A percentile compares a stretch with the other conserved stretches of the same genome.
phyloP scores from a whole-genome alignment of 1,140 invertebrate species.

The Habropoda laboriosa region DNA sequence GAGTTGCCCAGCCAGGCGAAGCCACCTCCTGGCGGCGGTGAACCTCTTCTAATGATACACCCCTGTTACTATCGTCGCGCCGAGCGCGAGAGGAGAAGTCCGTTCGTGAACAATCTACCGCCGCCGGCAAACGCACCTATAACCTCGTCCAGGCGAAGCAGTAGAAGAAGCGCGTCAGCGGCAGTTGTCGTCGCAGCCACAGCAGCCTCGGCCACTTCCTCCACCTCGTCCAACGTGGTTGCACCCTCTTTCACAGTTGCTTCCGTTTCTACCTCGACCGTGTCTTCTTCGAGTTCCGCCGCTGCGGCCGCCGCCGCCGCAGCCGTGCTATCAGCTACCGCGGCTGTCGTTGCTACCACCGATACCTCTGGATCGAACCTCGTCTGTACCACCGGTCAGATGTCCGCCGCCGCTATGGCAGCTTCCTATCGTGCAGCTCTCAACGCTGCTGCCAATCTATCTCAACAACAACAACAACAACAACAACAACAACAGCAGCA shows the following conservation, averaged over 20 bases:
- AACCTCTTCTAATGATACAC: slow-evolving; percentile 91
- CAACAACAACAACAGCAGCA: slow-evolving; percentile 66
- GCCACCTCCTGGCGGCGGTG: slow-evolving; percentile 88
- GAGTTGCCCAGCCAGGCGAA: slow-evolving; percentile 91
- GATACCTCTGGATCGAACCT: slow-evolving; percentile 47
- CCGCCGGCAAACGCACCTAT: slow-evolving; percentile 70
- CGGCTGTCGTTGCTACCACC: slow-evolving; percentile 38
- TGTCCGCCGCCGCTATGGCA: slow-evolving; percentile 54
- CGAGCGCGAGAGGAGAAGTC: slow-evolving; percentile 88
- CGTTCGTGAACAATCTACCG: slow-evolving; percentile 89
- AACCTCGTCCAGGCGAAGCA: slow-evolving; percentile 62
- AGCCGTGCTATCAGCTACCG: slow-evolving; percentile 54
- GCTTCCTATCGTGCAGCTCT: slow-evolving; percentile 63
- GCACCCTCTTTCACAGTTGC: slow-evolving; percentile 9
- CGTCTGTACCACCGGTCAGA: slow-evolving; percentile 51
- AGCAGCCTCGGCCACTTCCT: slow-evolving; percentile 42
- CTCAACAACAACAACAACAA: slow-evolving; percentile 61
- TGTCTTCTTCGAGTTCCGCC: slow-evolving; percentile 57
- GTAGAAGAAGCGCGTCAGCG: slow-evolving; percentile 49
- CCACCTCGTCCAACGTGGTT: slow-evolving; percentile 19
- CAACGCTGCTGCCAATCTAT: slow-evolving; percentile 56
- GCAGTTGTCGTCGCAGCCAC: slow-evolving; percentile 21
- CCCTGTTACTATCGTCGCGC: slow-evolving; percentile 92
- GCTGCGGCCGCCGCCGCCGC: slow-evolving; percentile 9
- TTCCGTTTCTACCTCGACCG: slow-evolving; percentile 42